Evolutionary conservation across 2,797 vertebrate species (phyloP), one percentile per base, ranked within the genome.

Genomic region (Leptoclinus maculatus): DNA sequence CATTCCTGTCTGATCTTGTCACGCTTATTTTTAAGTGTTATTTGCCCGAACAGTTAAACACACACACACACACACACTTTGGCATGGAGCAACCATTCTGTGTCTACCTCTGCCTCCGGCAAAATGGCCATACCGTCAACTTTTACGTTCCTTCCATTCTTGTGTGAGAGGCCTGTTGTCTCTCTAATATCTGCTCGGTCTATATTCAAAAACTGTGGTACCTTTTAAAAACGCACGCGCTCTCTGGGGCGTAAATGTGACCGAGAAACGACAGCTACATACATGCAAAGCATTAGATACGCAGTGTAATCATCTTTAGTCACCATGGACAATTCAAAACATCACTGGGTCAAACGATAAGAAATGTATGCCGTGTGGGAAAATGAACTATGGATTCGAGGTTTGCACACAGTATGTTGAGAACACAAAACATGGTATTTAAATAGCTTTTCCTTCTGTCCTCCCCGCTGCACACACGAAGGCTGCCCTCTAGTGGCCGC

Each of bases 401-500:
- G 16, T 34, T 57, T 36, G 1, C 17, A 58, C 8, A 34, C 27
- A 34, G 56, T 58, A 36, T 36, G 21, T 59, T n/a, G 12, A 38
- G 19, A 43, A 4, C 17, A 34, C 10, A 65, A 11, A 54, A 27
- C 45, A 23, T 57, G 16, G 53, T 41, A 17, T 38, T 63, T 7
- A 32, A 57, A 29, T 3, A 34, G 21, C 25, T 56, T 56, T 25
- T 29, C 54, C 14, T 7, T 25, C 23, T 23, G 49, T 17, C 51
- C 9, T 51, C n/a, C 23, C 23, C 21, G 12, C 51, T 29, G 12
- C 0, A 23, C 9, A 59, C 19, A 7, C 0, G 27, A 13, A 47
- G 16, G 19, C 68, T 78, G 78, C 68, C 34, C 69, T 81, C 90
- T 80, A 68, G 78, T 81, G 91, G 79, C 60, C 13, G 5, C 3